These are phyloP conservation scores for Cyprinodon variegatus DNA, from an alignment of 2,113 vertebrate genomes.

Conservation along the genomic window DNA sequence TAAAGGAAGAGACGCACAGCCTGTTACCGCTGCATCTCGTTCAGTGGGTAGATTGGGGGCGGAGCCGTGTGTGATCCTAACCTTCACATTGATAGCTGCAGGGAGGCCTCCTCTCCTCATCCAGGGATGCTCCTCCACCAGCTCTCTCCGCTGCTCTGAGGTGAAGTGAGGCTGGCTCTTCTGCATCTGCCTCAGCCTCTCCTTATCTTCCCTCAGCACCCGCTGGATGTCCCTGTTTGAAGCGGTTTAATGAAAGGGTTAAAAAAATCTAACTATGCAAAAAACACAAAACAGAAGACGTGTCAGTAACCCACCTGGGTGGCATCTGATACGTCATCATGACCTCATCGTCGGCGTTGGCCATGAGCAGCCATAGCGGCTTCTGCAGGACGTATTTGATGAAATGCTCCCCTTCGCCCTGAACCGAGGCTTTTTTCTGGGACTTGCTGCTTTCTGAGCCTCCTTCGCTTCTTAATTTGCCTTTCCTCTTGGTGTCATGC, in stretches of 20 bases:
- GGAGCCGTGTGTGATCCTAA: constrained; percentile 39
- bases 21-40: too few relatives aligned
- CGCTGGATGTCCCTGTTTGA: constrained; percentile 81
- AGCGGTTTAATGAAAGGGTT: background rate
- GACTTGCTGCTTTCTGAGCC: constrained; percentile 46
- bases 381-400: constrained; percentile 88
- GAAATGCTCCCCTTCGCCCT: constrained; percentile 71
- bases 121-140: constrained; percentile 91
- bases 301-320: constrained; percentile 79
- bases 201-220: constrained; percentile 88
- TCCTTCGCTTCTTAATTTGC: constrained; percentile 31
- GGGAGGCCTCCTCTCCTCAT: constrained; percentile 87
- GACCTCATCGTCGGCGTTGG: constrained; percentile 84
- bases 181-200: constrained; percentile 87
- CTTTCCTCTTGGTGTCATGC: constrained; percentile 78
- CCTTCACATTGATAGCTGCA: constrained; percentile 82
- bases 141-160: constrained; percentile 86
- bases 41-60: too few relatives aligned
- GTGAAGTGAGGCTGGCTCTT: constrained; percentile 90
- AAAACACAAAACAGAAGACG: background rate
- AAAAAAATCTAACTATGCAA: background rate
- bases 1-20: constrained; percentile 54
- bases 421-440: constrained; percentile 37
- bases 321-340: constrained; percentile 97
- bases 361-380: constrained; percentile 89